Percentiles rank a stretch among this genome's conserved stretches.
phyloP scores from a whole-genome alignment of 2,113 vertebrate genomes.

The Psittacara wagleri region DNA sequence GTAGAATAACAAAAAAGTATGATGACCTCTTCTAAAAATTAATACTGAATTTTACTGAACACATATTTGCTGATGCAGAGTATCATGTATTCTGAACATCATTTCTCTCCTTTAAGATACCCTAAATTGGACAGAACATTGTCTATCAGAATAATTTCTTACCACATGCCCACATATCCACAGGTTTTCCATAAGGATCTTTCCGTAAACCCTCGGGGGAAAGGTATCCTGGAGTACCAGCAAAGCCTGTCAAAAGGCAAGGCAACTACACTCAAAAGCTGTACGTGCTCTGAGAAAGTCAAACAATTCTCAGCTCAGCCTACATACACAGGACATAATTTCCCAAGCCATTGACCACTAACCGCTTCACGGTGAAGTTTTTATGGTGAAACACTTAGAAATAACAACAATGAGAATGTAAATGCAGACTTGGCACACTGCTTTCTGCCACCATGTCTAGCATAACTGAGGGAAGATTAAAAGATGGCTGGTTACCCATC shows the following conservation, averaged over 20 bases:
- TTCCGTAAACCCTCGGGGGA: conserved; percentile 96
- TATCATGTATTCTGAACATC: background rate
- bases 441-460: background rate
- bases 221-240: conserved; percentile 94
- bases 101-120: background rate
- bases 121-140: background rate
- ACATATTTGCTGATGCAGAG: background rate
- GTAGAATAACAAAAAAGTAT: background rate
- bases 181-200: conserved; percentile 96
- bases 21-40: background rate
- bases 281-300: fast-evolving
- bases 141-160: conserved; percentile 51
- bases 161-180: conserved; percentile 99
- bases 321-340: background rate
- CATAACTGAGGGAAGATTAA: background rate
- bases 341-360: background rate
- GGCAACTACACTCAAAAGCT: background rate
- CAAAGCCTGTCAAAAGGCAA: conserved; percentile 82
- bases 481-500: background rate
- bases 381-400: background rate
- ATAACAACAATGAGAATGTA: background rate
- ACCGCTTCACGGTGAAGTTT: background rate
- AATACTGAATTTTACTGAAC: background rate
- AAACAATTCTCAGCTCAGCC: background rate
- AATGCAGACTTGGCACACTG: background rate